These are phyloP conservation scores for Drosophila triauraria DNA, from an alignment of 1,140 invertebrate species.

Conservation along the genomic window DNA sequence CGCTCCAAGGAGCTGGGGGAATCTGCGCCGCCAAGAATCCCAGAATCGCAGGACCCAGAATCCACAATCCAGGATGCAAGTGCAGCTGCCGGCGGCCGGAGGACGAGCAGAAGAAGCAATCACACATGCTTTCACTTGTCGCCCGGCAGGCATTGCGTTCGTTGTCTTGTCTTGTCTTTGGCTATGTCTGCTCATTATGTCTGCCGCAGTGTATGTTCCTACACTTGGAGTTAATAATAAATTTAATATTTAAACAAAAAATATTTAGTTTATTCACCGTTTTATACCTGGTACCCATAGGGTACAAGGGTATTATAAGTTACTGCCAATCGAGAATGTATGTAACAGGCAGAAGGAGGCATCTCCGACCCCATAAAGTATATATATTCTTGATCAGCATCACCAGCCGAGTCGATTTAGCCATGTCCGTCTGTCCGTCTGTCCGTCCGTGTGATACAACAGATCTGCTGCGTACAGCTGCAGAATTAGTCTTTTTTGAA, in stretches of 20 bases:
- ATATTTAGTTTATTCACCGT: too few relatives aligned
- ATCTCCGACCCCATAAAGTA: too few relatives aligned
- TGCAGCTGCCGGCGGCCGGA: constrained; percentile 11
- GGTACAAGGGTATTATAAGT: too few relatives aligned
- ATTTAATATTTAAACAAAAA: neutral
- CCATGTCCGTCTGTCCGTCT: too few relatives aligned
- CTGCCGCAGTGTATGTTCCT: constrained; percentile 23
- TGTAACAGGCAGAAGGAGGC: too few relatives aligned
- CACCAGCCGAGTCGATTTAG: too few relatives aligned
- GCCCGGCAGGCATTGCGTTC: constrained; percentile 47
- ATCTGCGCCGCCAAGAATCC: constrained; percentile 39
- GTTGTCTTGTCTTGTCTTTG: constrained; percentile 66
- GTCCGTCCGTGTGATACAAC: too few relatives aligned
- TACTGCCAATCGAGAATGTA: too few relatives aligned
- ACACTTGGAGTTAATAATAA: neutral
- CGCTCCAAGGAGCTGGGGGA: constrained; percentile 7
- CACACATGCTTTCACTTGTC: constrained; percentile 60
- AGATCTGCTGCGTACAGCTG: too few relatives aligned
- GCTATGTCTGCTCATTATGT: constrained; percentile 78
- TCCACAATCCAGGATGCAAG: constrained; percentile 25
- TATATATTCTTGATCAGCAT: too few relatives aligned
- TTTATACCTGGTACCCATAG: too few relatives aligned
- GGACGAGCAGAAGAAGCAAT: constrained; percentile 23
- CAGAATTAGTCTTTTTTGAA: too few relatives aligned
- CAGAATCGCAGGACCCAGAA: constrained; percentile 19